Evolutionary conservation across 2,888 invertebrate genomes (phyloP), one percentile per base, ranked within the genome.

Genomic region (Himalopsyche kuldschensis): DNA sequence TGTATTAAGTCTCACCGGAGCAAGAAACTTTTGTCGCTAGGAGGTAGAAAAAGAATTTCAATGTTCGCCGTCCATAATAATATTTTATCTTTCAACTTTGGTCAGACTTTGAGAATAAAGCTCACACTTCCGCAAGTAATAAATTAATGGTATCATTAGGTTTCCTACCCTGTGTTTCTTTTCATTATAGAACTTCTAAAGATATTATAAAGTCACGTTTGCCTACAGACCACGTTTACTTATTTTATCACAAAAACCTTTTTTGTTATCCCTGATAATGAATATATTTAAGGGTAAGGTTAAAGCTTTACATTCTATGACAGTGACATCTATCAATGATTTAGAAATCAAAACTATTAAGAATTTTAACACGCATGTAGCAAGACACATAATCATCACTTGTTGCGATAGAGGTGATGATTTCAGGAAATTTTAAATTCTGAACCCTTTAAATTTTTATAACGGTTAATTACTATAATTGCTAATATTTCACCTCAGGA

Each of bases 61-160:
- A 69, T 69, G 11, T 69, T 69, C 69, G 27, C 30, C 24, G 30
- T 27, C 69, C 69, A 30, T 69, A 69, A 69, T 69, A 69, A 69
- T 69, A 69, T 69, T 69, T 69, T 69, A 69, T 69, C 69, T 69
- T 69, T 69, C 69, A 69, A 69, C 69, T 69, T 69, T 69, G 69
- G 27, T 69, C 69, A 27, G 69, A 69, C 69, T 69, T 69, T 69
- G 69, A 27, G 27, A 69, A 69, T 69, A 69, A 69, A 69, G 69
- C 69, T 69, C 27, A 69, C 69, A 69, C 69, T 69, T 69, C 69
- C 69, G 69, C 30, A 69, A 69, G 69, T 69, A 69, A 69, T 69
- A 69, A 69, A 69, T 69, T 69, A 69, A 69, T 69, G 69, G 27
- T 69, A 69, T 69, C 69, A 69, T 69, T 69, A 69, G 24, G 69